Base-by-base conservation (phyloP, 1,140 invertebrate species). In the Drosophila murphyi region DNA sequence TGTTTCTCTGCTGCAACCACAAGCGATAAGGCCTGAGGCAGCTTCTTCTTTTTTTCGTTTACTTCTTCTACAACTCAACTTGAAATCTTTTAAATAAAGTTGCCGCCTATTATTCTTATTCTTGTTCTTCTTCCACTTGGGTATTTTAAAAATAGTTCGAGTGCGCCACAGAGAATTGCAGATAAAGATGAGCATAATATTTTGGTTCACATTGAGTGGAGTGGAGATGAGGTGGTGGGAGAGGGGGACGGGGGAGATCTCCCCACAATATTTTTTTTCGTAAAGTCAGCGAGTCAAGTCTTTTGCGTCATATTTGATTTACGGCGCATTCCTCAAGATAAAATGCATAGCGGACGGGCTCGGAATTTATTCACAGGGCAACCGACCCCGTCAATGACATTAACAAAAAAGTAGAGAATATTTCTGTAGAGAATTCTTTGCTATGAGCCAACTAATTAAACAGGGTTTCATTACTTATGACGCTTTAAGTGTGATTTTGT, bases 111-210 rank as follows among this genome's bases (percentile, higher is more conserved):
- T 20, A 20, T 20, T 20, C 20, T 20, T 20, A 20, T 63, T 48
- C 57, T 62, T 48, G 68, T 56, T 65, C 39, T 72, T 65, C 35
- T 57, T 47, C n/a, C 43, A 45, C 12, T 32, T 20, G 35, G 54
- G 31, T 3, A 29, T 32, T 50, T 57, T 73, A 69, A 69, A 73
- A 69, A 73, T 73, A 73, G 71, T 72, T 54, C 55, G 35, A 69
- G 67, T 61, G 35, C 47, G 48, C 20, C 20, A 52, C 50, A 39
- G 35, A 52, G 48, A 61, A 60, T 73, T 67, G 62, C 63, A 60
- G 56, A 48, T 61, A 59, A 61, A 48, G 8, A 31, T 28, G 20
- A 35, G 56, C 50, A 63, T 41, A 43, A 43, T 56, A 28, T 20
- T 20, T 20, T 39, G 55, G 60, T 71, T 63, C 34, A 57, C 32